phyloP scores from a whole-genome alignment of 2,797 vertebrate species.

The Crax fasciolata region DNA sequence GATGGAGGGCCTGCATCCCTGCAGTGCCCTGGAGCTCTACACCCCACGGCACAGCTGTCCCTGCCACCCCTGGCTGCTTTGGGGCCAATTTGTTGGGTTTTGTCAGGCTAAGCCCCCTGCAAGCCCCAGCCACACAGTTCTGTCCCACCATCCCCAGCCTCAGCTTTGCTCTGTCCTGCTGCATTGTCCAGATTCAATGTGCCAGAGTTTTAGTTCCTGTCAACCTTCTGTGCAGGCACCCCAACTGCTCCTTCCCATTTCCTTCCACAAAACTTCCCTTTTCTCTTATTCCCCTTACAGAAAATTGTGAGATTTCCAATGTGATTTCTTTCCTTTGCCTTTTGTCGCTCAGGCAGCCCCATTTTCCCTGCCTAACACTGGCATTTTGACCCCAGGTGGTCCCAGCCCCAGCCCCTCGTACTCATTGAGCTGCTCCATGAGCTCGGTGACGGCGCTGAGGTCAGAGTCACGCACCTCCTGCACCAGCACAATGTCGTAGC shows the following conservation, averaged over 20 bases:
- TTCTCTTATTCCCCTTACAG: background rate
- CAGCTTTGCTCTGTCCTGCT: background rate
- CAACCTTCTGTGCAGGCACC: no score
- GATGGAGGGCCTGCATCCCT: accelerated
- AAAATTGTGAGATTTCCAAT: background rate
- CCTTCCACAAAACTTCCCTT: background rate
- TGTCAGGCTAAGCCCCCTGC: background rate
- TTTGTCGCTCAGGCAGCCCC: background rate
- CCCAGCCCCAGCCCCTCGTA: background rate
- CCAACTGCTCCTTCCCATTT: background rate
- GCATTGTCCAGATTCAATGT: background rate
- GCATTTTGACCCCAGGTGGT: accelerated
- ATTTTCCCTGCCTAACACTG: background rate
- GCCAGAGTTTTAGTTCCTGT: background rate
- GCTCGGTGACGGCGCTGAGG: slow-evolving; percentile 87
- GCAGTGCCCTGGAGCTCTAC: background rate
- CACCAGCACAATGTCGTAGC: slow-evolving; percentile 90
- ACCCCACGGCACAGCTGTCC: background rate
- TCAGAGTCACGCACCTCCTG: slow-evolving; percentile 93
- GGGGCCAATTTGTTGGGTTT: background rate
- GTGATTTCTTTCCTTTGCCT: background rate
- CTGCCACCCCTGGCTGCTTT: background rate
- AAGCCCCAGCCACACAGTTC: background rate
- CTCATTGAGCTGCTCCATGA: slow-evolving; percentile 91
- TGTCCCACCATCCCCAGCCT: background rate